Evolutionary conservation across 2,797 vertebrate genomes (phyloP).

Genomic region (Esox lucius): DNA sequence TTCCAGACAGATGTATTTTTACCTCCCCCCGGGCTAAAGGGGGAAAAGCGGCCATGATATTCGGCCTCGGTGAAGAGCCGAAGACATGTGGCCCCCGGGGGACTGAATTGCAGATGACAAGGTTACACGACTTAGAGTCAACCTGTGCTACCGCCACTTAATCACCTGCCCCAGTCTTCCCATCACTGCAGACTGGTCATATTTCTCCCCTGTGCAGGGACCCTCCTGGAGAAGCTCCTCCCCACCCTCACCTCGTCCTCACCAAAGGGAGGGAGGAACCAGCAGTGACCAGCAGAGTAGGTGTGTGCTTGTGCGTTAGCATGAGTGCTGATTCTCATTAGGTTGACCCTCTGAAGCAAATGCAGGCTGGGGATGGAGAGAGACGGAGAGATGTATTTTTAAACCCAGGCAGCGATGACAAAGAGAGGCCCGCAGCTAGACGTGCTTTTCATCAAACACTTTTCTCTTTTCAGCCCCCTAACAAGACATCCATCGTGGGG

Average conservation of each 20-base stretch:
- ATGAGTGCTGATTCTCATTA: conserved; percentile 39
- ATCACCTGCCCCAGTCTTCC: conserved; percentile 70
- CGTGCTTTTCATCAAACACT: conserved; percentile 62
- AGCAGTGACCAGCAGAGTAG: conserved; percentile 37
- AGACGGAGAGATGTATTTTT: conserved; percentile 67
- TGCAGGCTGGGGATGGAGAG: conserved; percentile 10
- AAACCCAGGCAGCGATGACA: conserved; percentile 62
- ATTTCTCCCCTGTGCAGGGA: conserved; percentile 41
- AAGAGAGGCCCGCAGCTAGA: conserved; percentile 45
- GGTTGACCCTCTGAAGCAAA: conserved; percentile 21
- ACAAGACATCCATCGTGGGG: conserved; percentile 33
- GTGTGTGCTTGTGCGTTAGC: conserved; percentile 6
- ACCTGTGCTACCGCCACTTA: conserved; percentile 77
- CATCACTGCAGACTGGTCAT: conserved; percentile 50
- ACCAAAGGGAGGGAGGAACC: conserved; percentile 17
- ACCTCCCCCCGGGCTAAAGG: conserved; percentile 66
- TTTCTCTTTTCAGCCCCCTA: conserved; percentile 52
- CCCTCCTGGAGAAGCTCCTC: conserved; percentile 18
- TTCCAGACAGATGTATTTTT: conserved; percentile 73
- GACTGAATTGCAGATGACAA: conserved; percentile 77
- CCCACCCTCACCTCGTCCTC: conserved; percentile 22
- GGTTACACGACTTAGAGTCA: conserved; percentile 77
- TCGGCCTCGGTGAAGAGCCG: conserved; percentile 66
- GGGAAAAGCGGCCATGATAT: conserved; percentile 53
- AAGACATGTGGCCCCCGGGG: conserved; percentile 65